Evolutionary conservation across 2,113 vertebrate genomes (phyloP).

Genomic region (Thunnus thynnus): DNA sequence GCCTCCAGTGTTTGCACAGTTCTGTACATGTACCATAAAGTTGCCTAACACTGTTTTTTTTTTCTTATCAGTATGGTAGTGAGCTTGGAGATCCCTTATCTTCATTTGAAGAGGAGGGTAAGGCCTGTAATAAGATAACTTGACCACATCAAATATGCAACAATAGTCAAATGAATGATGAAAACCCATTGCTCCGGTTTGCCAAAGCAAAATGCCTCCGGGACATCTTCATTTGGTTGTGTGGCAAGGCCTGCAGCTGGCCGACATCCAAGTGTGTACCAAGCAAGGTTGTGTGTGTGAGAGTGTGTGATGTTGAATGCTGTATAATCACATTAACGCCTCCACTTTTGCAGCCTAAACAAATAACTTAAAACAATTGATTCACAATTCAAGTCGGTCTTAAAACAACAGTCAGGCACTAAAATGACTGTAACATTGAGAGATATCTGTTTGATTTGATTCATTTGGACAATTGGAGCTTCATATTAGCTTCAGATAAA

Average conservation of each 20-base stretch:
- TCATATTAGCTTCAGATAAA: too few relatives aligned
- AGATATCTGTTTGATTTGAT: too few relatives aligned
- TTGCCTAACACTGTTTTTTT: not conserved
- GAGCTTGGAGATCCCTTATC: not conserved
- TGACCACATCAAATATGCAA: not conserved
- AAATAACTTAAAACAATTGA: not conserved
- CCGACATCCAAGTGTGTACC: slow-evolving; percentile 3
- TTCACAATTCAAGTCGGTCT: not conserved
- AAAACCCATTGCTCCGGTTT: not conserved
- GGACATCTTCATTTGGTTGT: slow-evolving; percentile 19
- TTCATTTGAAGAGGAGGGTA: not conserved
- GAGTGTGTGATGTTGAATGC: not conserved
- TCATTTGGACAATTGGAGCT: too few relatives aligned
- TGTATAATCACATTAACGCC: slow-evolving; percentile 9
- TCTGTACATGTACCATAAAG: not conserved
- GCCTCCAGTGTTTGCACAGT: too few relatives aligned
- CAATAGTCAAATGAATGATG: slow-evolving; percentile 8
- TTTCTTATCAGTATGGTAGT: slow-evolving; percentile 11
- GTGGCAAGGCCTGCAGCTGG: slow-evolving; percentile 14
- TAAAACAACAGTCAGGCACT: too few relatives aligned
- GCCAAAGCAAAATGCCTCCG: slow-evolving; percentile 1
- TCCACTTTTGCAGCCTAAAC: not conserved
- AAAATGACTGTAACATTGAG: too few relatives aligned
- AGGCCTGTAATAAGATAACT: not conserved
- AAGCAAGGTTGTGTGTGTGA: not conserved